A percentile compares a stretch with the other conserved stretches of the same genome.
These are phyloP conservation scores for Apis florea DNA, from an alignment of 1,140 invertebrate genomes.

Conservation along the genomic window DNA sequence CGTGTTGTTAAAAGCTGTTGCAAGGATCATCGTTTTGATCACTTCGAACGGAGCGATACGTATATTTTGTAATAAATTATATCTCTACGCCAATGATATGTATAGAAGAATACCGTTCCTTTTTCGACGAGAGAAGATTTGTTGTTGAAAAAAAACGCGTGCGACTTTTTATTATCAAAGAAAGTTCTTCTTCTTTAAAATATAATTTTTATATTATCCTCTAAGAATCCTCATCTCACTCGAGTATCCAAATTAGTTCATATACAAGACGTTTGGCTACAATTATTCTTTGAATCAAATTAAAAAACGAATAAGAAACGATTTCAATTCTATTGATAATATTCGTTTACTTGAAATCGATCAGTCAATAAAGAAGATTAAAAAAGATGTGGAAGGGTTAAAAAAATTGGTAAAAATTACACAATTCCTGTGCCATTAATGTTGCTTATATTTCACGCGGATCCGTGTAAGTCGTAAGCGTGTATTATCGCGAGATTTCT, in stretches of 20 bases:
- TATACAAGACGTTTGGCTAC: too few relatives aligned
- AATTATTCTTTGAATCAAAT: too few relatives aligned
- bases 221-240: too few relatives aligned
- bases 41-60: background rate
- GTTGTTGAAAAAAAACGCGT: background rate
- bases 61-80: conserved; percentile 6
- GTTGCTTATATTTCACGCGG: conserved; percentile 49
- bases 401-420: conserved; percentile 35
- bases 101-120: background rate
- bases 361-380: background rate
- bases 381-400: conserved; percentile 14
- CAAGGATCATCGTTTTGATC: background rate
- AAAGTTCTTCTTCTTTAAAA: too few relatives aligned
- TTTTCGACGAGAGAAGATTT: background rate
- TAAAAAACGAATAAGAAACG: background rate
- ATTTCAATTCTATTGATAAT: conserved; percentile 12
- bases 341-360: background rate
- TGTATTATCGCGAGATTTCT: conserved; percentile 49
- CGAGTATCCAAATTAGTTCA: too few relatives aligned
- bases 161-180: background rate
- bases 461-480: conserved; percentile 40
- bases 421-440: conserved; percentile 44
- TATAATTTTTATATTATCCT: too few relatives aligned
- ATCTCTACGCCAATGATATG: background rate
- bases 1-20: conserved; percentile 2